phyloP scores from a whole-genome alignment of 2,113 vertebrate genomes.

The Heterochromis multidens region DNA sequence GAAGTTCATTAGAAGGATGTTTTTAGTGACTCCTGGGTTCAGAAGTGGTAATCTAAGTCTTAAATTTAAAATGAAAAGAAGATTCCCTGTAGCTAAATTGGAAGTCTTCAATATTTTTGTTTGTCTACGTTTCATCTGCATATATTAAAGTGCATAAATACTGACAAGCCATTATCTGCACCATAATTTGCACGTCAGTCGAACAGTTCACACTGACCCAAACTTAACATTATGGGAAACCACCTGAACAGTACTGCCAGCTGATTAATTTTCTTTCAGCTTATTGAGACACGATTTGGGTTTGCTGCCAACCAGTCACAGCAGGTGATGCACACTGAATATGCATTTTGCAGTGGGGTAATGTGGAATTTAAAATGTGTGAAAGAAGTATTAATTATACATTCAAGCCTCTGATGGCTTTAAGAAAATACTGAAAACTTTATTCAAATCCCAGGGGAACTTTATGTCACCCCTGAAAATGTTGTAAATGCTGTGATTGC shows the following conservation, averaged over 20 bases:
- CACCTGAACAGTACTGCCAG: not conserved
- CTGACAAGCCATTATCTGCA: not conserved
- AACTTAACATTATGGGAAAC: conserved; percentile 25
- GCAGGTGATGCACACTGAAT: conserved; percentile 41
- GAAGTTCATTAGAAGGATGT: not conserved
- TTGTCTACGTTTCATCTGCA: not conserved
- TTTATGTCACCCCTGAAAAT: conserved; percentile 27
- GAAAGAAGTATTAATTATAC: conserved; percentile 34
- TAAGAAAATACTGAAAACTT: conserved; percentile 17
- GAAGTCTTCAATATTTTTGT: not conserved
- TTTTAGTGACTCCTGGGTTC: not conserved
- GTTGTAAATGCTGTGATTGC: conserved; percentile 11
- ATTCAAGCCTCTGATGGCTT: conserved; percentile 3
- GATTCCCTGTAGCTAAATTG: not conserved
- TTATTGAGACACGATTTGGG: conserved; percentile 26
- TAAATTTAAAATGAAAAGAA: not conserved
- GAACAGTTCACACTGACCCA: conserved; percentile 15
- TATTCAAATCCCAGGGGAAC: conserved; percentile 34
- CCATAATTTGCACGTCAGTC: not conserved
- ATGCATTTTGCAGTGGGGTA: conserved; percentile 26
- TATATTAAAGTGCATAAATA: conserved; percentile 3
- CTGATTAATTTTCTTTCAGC: conserved; percentile 43
- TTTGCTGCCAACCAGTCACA: conserved; percentile 27
- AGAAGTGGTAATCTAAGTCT: too few relatives aligned
- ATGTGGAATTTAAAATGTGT: conserved; percentile 10